These are phyloP conservation scores for Anolis sagrei DNA, from an alignment of 2,113 vertebrate species.

Conservation along the genomic window DNA sequence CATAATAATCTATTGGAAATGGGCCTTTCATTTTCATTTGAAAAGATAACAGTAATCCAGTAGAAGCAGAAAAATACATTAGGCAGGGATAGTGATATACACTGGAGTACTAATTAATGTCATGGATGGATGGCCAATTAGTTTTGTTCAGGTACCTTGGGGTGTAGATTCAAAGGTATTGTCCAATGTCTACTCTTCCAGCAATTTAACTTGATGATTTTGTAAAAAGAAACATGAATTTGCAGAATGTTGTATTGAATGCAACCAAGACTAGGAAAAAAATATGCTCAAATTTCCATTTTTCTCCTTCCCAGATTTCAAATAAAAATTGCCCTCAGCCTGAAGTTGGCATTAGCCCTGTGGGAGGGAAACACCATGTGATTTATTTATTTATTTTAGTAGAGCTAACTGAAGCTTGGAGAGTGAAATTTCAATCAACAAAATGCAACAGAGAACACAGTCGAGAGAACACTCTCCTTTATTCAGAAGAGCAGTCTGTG, in stretches of 20 bases:
- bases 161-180: background rate
- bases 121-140: background rate
- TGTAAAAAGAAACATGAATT: background rate
- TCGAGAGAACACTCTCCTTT: background rate
- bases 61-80: conserved; percentile 14
- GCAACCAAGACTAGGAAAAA: background rate
- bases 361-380: background rate
- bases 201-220: background rate
- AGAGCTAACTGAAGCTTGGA: background rate
- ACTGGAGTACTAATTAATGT: background rate
- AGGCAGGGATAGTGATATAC: background rate
- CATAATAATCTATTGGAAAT: conserved; percentile 38
- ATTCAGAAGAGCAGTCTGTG: too few relatives aligned
- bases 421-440: background rate
- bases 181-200: background rate
- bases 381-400: background rate
- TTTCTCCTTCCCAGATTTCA: background rate
- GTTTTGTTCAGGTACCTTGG: background rate
- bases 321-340: background rate
- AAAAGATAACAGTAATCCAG: background rate
- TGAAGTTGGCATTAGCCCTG: background rate
- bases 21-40: conserved; percentile 29
- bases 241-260: background rate
- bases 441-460: background rate
- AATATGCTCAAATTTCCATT: background rate